Percentiles rank a stretch among this genome's conserved stretches.
Evolutionary conservation across 1,140 invertebrate genomes (phyloP).

Genomic region (Argopecten irradians): DNA sequence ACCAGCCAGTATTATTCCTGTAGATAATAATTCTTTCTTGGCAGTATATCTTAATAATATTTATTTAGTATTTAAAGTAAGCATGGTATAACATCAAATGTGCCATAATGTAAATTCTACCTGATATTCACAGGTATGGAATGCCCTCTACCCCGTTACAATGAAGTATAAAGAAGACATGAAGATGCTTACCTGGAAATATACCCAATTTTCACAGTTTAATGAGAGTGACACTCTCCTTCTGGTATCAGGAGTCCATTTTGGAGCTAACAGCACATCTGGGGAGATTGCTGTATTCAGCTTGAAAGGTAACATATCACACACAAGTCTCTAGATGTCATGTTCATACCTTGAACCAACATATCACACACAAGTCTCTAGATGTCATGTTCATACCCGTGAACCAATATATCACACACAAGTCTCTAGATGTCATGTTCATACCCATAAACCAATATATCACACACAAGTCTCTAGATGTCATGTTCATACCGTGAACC

Average conservation of each 20-base stretch:
- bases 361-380: too few species aligned
- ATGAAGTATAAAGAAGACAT: conserved; percentile 88
- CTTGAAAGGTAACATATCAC: conserved; percentile 80
- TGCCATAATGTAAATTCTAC: background rate
- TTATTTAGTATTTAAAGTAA: background rate
- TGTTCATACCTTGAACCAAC: too few species aligned
- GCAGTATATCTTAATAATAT: background rate
- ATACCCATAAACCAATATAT: too few species aligned
- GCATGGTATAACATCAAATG: background rate
- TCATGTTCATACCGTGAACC: too few species aligned
- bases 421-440: too few species aligned
- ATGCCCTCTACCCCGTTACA: conserved; percentile 84
- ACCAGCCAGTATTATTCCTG: background rate
- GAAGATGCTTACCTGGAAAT: conserved; percentile 92
- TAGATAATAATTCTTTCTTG: background rate
- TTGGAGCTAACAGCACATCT: conserved; percentile 86
- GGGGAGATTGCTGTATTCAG: conserved; percentile 93
- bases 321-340: background rate
- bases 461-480: too few species aligned
- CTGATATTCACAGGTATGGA: conserved; percentile 83
- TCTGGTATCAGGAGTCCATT: conserved; percentile 91
- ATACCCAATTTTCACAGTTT: conserved; percentile 93
- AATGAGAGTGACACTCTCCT: conserved; percentile 89
- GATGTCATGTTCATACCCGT: too few species aligned
- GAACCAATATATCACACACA: too few species aligned